A percentile compares a stretch with the other conserved stretches of the same genome.
Conservation (phyloP, 2,888 invertebrate genomes). For the Dasysyrphus tricinctus region DNA sequence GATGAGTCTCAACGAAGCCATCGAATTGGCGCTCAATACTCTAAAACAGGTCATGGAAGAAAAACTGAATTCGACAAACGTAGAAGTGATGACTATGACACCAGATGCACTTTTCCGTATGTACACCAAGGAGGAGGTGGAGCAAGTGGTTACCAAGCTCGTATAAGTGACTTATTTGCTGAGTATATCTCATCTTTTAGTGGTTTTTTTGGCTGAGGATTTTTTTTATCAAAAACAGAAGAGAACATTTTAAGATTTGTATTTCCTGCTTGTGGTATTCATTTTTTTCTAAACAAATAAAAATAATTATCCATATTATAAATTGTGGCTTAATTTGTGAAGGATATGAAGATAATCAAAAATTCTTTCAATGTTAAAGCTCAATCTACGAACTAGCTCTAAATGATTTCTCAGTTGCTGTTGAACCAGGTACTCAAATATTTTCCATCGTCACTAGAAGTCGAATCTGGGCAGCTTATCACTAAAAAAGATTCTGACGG, state of each 20-base stretch:
- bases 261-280: constrained; percentile 64
- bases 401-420: too few species aligned
- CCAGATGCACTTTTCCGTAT: constrained; percentile 93
- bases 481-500: too few species aligned
- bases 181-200: constrained; percentile 39
- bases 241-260: constrained; percentile 38
- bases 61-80: constrained; percentile 97
- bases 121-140: constrained; percentile 95
- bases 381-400: too few species aligned
- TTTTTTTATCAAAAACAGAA: constrained; percentile 24
- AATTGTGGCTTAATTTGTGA: not conserved
- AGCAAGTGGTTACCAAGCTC: constrained; percentile 92
- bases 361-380: too few species aligned
- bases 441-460: too few species aligned
- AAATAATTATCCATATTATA: constrained; percentile 8
- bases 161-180: constrained; percentile 83
- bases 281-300: constrained; percentile 56
- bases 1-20: constrained; percentile 97
- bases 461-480: too few species aligned
- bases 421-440: too few species aligned
- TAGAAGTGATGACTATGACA: constrained; percentile 98
- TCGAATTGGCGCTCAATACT: constrained; percentile 94
- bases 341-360: too few species aligned
- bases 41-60: constrained; percentile 99
- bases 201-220: constrained; percentile 57